Base-by-base conservation (phyloP, 2,888 invertebrate species). In the Drosophila neonasuta region DNA sequence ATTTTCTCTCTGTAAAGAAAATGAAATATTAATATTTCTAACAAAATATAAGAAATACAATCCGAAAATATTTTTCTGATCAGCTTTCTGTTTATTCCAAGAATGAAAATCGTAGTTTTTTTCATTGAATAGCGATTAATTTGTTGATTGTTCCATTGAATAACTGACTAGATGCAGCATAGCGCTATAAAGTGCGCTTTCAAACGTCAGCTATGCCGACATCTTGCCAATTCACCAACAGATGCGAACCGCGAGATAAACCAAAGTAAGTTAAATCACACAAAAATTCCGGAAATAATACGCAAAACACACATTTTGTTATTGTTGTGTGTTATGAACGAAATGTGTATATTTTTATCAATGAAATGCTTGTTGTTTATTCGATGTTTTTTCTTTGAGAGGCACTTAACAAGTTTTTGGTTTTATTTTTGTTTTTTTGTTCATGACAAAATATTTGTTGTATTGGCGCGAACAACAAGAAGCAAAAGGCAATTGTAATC, bases 91-190 rank as follows among this genome's bases (percentile, higher is more conserved):
- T 11, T 11, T 44, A 15, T 30, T 55, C 36, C 41, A 36, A 17
- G 4, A 9, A 1, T 10, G 8, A 15, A 11, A 20, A 42, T 36
- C 5, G 6, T 2, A 30, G 11, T 5, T 11, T 9, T 24, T 42
- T 39, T 2, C 3, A 56, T 32, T 30, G 3, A 1, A 17, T 8
- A 2, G 5, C 3, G n/a, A 24, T 24, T 30, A 11, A 42, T 34
- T 68, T 73, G 89, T 67, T 87, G 90, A 84, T 48, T 81, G 67
- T 78, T 87, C 90, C 80, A 86, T 89, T 89, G 88, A 88, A 85
- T 75, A 91, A 91, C 89, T 91, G 91, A 91, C 91, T 90, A 90
- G 91, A 91, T 91, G 91, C 90, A 89, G 91, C 91, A 91, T 91
- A 91, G 91, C 91, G 91, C 84, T 80, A 71, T 81, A 73, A 79